Base-by-base conservation (phyloP, 2,888 invertebrate species). In the Drosophila robusta region DNA sequence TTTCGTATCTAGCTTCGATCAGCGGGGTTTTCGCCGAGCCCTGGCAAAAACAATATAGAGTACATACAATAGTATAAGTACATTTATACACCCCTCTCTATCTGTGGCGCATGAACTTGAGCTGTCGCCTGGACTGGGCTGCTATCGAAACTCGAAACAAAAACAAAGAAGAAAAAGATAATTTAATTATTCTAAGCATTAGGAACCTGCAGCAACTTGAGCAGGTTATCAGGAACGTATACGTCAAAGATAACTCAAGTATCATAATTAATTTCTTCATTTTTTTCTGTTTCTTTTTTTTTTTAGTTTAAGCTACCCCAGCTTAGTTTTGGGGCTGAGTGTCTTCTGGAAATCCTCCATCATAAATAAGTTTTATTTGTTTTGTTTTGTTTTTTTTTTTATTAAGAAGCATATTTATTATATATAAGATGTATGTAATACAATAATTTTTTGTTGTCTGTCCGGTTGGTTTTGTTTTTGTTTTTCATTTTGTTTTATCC, bases 341-440 rank as follows among this genome's bases (percentile, higher is more conserved):
- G 65, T 67, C 70, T 57, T 58, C 49, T 12, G 36, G 9, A 78
- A 75, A 80, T 70, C 80, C 80, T 65, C 67, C 61, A 52, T 77
- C 70, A 86, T 86, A 83, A 85, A 82, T 86, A 75, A 86, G 50
- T 68, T 58, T 38, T 78, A 64, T 66, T 75, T 78, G 62, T 18
- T 56, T 50, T 57, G 63, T 72, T 57, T 51, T 65, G 66, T 61
- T 63, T 61, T 64, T 83, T 63, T 78, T 85, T 85, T 83, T 89
- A 89, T 88, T 89, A 89, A 89, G 88, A 89, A 89, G 88, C 88
- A 89, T 89, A 89, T 89, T 90, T 89, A 89, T 89, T 89, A 90
- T 86, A 89, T 89, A 90, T 89, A 89, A 90, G 90, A 89, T 89
- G 87, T 89, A 89, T 87, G 88, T 89, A 86, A 86, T 86, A 87